phyloP scores from a whole-genome alignment of 2,113 vertebrate species.

The Sinocyclocheilus anshuiensis region DNA sequence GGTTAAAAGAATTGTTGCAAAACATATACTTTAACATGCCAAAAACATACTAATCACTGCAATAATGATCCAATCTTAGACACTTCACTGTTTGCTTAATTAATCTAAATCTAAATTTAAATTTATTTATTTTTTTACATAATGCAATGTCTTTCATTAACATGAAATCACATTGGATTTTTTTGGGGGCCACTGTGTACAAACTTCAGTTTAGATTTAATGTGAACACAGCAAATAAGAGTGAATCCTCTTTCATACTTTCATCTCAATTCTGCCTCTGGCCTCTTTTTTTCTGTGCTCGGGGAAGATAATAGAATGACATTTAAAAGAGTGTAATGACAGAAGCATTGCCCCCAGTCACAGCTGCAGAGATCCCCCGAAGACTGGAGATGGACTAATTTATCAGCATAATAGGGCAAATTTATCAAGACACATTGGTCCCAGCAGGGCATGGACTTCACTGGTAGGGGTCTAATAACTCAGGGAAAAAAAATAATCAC shows the following conservation, averaged over 20 bases:
- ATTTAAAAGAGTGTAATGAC: slow-evolving; percentile 63
- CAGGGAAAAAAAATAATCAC: slow-evolving; percentile 52
- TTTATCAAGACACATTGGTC: slow-evolving; percentile 68
- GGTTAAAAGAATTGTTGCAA: too few relatives aligned
- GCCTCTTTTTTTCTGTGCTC: slow-evolving; percentile 27
- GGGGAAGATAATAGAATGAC: slow-evolving; percentile 53
- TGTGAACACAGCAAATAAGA: neutral
- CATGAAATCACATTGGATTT: neutral
- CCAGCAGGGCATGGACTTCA: slow-evolving; percentile 58
- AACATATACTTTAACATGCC: too few relatives aligned
- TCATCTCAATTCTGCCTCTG: neutral
- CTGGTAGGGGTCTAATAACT: slow-evolving; percentile 68
- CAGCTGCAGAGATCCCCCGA: slow-evolving; percentile 50
- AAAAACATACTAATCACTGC: too few relatives aligned
- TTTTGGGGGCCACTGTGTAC: neutral
- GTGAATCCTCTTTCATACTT: neutral
- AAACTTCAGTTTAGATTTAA: neutral
- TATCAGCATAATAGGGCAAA: slow-evolving; percentile 70
- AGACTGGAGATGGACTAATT: slow-evolving; percentile 61
- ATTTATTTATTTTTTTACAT: neutral
- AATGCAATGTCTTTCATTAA: neutral
- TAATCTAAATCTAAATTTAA: too few relatives aligned
- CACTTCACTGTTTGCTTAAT: too few relatives aligned
- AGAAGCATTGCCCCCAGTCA: slow-evolving; percentile 57
- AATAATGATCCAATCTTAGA: too few relatives aligned